These are phyloP conservation scores for Muraenolepis orangiensis DNA, from an alignment of 2,797 vertebrate genomes.

Conservation along the genomic window DNA sequence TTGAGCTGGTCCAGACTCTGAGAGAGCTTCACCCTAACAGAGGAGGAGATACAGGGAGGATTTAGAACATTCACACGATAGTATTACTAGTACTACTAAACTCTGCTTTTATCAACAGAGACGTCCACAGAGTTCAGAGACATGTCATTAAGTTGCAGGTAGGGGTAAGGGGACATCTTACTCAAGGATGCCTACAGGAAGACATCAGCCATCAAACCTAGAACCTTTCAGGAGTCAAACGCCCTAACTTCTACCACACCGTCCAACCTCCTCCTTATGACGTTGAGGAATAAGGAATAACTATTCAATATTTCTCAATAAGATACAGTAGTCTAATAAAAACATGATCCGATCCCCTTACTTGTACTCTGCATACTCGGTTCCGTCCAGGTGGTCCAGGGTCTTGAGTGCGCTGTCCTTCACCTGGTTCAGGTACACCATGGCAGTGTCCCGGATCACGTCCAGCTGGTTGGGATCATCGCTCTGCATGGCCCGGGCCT, in stretches of 20 bases:
- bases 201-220: background rate
- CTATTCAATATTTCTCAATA: background rate
- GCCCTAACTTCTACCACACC: background rate
- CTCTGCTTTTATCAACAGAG: too few species aligned
- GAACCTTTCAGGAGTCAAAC: too few species aligned
- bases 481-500: conserved; percentile 54
- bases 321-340: background rate
- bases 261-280: background rate
- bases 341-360: conserved; percentile 43
- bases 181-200: background rate
- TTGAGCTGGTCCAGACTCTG: conserved; percentile 66
- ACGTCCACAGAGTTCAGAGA: background rate
- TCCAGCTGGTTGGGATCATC: conserved; percentile 69
- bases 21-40: conserved; percentile 60
- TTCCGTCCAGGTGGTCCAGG: conserved; percentile 66
- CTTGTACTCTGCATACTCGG: conserved; percentile 73
- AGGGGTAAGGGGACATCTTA: background rate
- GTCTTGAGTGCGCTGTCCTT: conserved; percentile 63
- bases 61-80: background rate
- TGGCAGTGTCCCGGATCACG: conserved; percentile 59
- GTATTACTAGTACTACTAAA: background rate
- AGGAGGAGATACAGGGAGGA: background rate
- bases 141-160: background rate
- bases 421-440: conserved; percentile 73
- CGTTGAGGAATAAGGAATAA: background rate